Conservation (phyloP, 2,113 vertebrate species). For the Astur gentilis region DNA sequence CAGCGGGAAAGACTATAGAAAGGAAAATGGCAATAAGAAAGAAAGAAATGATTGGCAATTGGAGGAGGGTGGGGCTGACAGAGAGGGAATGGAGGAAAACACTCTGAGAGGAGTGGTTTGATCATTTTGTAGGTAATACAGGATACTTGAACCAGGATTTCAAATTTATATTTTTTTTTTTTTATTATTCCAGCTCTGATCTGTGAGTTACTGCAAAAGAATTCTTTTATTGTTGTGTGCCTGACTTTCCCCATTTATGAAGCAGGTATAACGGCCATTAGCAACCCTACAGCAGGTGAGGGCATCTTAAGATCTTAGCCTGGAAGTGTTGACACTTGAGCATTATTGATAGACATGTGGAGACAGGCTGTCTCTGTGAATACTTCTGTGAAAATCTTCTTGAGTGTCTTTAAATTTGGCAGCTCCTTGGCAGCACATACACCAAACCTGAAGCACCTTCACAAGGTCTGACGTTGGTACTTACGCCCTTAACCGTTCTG, state of each 20-base stretch:
- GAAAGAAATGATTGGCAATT: background rate
- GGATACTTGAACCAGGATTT: background rate
- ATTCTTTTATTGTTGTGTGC: conserved; percentile 15
- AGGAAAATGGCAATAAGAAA: background rate
- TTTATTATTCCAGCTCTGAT: background rate
- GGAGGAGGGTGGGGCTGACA: background rate
- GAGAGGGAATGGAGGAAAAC: background rate
- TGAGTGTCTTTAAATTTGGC: background rate
- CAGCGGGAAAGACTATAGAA: background rate
- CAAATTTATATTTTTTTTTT: background rate
- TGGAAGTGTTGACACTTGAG: conserved; percentile 14
- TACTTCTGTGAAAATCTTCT: background rate
- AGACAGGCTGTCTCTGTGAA: conserved; percentile 28
- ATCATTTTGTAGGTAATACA: background rate
- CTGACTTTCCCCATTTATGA: background rate
- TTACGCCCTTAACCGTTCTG: background rate
- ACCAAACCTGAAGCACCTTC: background rate
- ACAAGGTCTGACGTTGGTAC: background rate
- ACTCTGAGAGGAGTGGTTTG: background rate
- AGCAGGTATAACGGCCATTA: background rate
- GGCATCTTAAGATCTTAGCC: background rate
- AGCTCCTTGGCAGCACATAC: background rate
- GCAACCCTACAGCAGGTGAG: background rate
- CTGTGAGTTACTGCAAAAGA: background rate
- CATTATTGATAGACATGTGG: background rate